Evolutionary conservation across 2,888 invertebrate species (phyloP), one percentile per base, ranked within the genome.

Genomic region (Bembecia ichneumoniformis): DNA sequence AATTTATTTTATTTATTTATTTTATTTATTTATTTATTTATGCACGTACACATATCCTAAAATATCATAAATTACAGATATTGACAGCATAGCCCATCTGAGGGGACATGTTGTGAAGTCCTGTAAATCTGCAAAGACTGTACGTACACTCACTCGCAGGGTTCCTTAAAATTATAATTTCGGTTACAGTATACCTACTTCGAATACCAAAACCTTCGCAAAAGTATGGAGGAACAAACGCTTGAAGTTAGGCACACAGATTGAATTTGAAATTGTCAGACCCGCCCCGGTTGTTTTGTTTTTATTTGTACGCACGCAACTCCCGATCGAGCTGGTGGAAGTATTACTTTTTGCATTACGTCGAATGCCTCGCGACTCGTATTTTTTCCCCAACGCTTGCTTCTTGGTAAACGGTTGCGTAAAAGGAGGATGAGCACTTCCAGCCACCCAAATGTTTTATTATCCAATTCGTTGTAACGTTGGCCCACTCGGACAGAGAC

Each of bases 301-400:
- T 44, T 44, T 44, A 44, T 40, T 40, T 40, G 13, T 16, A 44
- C 44, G 44, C 44, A 44, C 16, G 16, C 44, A 14, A 13, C 15
- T 44, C 15, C 44, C 9, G 3, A 13, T 46, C 46, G 46, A 46
- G 28, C 20, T 11, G 46, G 3, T 46, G 46, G 16, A 54, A 59
- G 60, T 55, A 60, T 59, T 52, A 56, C 59, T 59, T 62, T 64
- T 63, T 60, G 63, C 64, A 58, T 59, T 62, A 61, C 62, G 58
- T 53, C 60, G 62, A 62, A 64, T 58, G 57, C 58, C 56, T 59
- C 53, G 51, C 55, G 52, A 55, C 53, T 58, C 53, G 53, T 58
- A 58, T 60, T 61, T 62, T 62, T 60, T 61, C 55, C 54, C 51
- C 51, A 49, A 51, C n/a, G 53, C 52, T 51, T 50, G 43, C 49